Base-by-base conservation (phyloP, 1,140 invertebrate genomes). In the Lucilia cuprina region DNA sequence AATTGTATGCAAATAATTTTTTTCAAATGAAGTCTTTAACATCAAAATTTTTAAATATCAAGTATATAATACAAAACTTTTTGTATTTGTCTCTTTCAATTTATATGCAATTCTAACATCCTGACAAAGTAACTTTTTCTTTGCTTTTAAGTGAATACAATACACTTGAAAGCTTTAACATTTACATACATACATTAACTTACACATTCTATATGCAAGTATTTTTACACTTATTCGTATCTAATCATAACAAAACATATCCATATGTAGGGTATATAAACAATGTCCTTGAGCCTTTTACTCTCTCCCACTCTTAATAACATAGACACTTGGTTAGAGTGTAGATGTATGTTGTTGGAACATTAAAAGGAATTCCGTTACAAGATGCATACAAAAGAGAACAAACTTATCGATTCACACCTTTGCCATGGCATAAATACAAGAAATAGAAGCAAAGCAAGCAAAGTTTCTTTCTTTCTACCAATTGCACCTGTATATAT, bases 381-480 rank as follows among this genome's bases (percentile, higher is more conserved):
- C 65, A 21, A 25, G 17, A 25, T 70, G 65, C 17, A 70, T 70
- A 70, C 65, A 70, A 70, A 70, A 70, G 65, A 70, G 21, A 10
- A 70, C 65, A 70, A 60, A 70, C 65, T 70, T 70, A 70, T 70
- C 65, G 65, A 70, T 21, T 70, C 65, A 70, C 65, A 70, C 65
- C 19, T 70, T 21, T 70, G 65, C n/a, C 65, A 70, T 70, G 65
- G 21, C 9, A 19, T 70, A 41, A 41, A 25, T 70, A 70, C 65
- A 70, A 70, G 21, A 70, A 21, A 9, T 70, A 9, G 9, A 19
- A 70, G 65, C 7, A 70, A 70, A 21, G 19, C n/a, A 70, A 21
- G 19, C n/a, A 70, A 70, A 21, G n/a, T 21, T 70, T 60, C 5
- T 60, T 70, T 60, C 5, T 60, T 60, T 70, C 21, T 70, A 70